Base-by-base conservation (phyloP, 1,140 invertebrate species). In the Pissodes strobi region DNA sequence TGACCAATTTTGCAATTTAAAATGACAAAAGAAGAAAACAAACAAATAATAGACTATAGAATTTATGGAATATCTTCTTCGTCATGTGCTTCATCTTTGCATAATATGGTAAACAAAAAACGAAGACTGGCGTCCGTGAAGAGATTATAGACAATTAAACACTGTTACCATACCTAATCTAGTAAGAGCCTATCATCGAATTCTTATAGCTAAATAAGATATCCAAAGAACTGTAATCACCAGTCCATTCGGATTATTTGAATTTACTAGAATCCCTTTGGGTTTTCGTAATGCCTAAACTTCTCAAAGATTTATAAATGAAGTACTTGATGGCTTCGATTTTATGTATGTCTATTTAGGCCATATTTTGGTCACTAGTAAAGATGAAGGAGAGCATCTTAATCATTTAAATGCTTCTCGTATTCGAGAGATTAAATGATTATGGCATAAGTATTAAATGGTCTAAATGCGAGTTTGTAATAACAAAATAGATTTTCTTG, bases 101-200 rank as follows among this genome's bases (percentile, higher is more conserved):
- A n/a, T n/a, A n/a, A n/a, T n/a, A n/a, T n/a, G n/a, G n/a, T n/a
- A n/a, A n/a, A n/a, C n/a, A n/a, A n/a, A n/a, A n/a, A n/a, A n/a
- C n/a, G n/a, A n/a, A n/a, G n/a, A n/a, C n/a, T n/a, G n/a, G n/a
- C n/a, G n/a, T n/a, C n/a, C n/a, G n/a, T n/a, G n/a, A n/a, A n/a
- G n/a, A n/a, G n/a, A n/a, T n/a, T n/a, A n/a, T n/a, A n/a, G n/a
- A n/a, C n/a, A n/a, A n/a, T n/a, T n/a, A n/a, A n/a, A n/a, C n/a
- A n/a, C n/a, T n/a, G n/a, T n/a, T n/a, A n/a, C n/a, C n/a, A n/a
- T n/a, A n/a, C n/a, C n/a, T n/a, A n/a, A 86, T 69, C 55, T 83
- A 1, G 56, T 64, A 0, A 72, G 71, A 23, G 84, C 83, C 0
- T 87, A 81, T 64, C 76, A 79, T 64, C 82, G 81, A 45, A 75